Percentiles rank a stretch among this genome's conserved stretches.
Evolutionary conservation across 2,113 vertebrate genomes (phyloP).

Genomic region (Regulus satrapa): DNA sequence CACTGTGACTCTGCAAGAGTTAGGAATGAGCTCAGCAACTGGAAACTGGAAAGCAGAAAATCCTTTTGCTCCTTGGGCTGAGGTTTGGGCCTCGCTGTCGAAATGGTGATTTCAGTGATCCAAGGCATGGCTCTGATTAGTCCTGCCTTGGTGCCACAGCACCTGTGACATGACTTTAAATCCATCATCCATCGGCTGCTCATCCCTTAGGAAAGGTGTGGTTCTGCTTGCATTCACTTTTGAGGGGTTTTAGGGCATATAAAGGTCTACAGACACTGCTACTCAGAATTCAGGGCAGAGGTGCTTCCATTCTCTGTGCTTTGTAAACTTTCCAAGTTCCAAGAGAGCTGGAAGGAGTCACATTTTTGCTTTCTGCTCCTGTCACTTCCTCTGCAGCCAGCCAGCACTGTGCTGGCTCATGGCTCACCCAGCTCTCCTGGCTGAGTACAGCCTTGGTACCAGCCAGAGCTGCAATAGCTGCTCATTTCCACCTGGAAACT

Average conservation of each 20-base stretch:
- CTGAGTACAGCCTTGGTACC: neutral
- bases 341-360: neutral
- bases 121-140: neutral
- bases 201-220: neutral
- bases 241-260: neutral
- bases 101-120: neutral
- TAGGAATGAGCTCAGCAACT: conserved; percentile 37
- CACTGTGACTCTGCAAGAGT: conserved; percentile 34
- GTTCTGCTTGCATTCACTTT: neutral
- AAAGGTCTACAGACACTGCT: neutral
- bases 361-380: neutral
- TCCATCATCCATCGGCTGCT: neutral
- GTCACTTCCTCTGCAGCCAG: neutral
- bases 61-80: neutral
- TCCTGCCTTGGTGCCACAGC: neutral
- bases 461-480: accelerated
- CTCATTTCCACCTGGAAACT: neutral
- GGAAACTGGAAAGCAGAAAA: conserved; percentile 26
- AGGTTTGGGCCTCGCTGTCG: neutral
- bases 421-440: neutral
- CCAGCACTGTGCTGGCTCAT: neutral
- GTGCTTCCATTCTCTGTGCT: accelerated
- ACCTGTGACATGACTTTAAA: neutral
- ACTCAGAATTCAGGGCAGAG: neutral
- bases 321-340: neutral